Evolutionary conservation across 2,113 vertebrate genomes (phyloP).

Genomic region (Anser cygnoides): DNA sequence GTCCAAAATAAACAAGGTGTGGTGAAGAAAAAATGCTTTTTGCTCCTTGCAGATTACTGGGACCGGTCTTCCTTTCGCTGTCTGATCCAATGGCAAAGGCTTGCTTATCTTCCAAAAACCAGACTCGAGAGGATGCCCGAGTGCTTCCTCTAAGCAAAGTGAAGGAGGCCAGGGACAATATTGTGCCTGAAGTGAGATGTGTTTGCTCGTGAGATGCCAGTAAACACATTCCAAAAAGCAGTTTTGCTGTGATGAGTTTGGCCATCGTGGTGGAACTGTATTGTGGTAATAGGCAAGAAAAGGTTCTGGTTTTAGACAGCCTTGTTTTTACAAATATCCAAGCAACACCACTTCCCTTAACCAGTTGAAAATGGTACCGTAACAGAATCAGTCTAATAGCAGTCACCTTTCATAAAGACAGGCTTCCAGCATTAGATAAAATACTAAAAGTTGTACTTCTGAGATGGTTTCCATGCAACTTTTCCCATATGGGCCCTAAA

Average conservation of each 20-base stretch:
- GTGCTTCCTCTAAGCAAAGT: background rate
- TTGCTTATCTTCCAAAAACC: background rate
- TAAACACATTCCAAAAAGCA: background rate
- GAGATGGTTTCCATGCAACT: slow-evolving; percentile 12
- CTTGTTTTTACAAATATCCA: background rate
- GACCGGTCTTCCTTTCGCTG: slow-evolving; percentile 12
- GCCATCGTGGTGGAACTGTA: background rate
- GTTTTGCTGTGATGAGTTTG: background rate
- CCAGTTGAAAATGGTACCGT: background rate
- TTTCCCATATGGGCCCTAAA: slow-evolving; percentile 44
- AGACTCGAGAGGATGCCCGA: background rate
- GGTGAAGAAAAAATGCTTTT: slow-evolving; percentile 14
- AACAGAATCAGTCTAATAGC: background rate
- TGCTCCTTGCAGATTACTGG: background rate
- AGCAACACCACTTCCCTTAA: background rate
- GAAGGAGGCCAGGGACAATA: background rate
- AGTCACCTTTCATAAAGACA: background rate
- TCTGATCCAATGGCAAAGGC: background rate
- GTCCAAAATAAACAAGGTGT: background rate
- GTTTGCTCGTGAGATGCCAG: background rate
- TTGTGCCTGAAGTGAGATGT: background rate
- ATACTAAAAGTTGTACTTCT: background rate
- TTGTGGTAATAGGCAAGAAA: background rate
- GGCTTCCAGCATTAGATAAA: background rate
- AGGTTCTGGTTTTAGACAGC: background rate